Percentiles rank a stretch among this genome's conserved stretches.
These are phyloP conservation scores for Carpatolechia fugitivella DNA, from an alignment of 2,888 invertebrate species.

Conservation along the genomic window DNA sequence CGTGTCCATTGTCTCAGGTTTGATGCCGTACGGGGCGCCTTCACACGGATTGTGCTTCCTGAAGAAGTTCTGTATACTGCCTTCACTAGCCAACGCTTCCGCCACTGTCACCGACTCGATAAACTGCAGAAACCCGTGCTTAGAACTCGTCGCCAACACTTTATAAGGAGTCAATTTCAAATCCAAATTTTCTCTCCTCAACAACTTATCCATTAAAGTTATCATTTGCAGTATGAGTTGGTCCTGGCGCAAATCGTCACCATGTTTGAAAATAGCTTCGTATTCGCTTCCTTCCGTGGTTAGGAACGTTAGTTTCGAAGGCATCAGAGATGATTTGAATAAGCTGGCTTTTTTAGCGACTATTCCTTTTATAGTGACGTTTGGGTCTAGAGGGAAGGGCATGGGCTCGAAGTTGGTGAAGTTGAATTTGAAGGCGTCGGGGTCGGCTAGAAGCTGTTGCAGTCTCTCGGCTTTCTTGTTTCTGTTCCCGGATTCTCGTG, in stretches of 20 bases:
- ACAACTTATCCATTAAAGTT: constrained; percentile 96
- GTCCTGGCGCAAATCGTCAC: constrained; percentile 98
- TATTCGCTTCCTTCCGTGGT: constrained; percentile 91
- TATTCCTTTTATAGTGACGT: constrained; percentile 91
- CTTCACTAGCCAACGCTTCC: constrained; percentile 92
- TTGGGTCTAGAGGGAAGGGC: constrained; percentile 97
- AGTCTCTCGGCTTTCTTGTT: constrained; percentile 95
- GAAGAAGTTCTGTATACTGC: constrained; percentile 95
- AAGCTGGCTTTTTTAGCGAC: constrained; percentile 93
- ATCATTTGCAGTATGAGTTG: constrained; percentile 99
- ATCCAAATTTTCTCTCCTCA: constrained; percentile 96
- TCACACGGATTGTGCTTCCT: constrained; percentile 93
- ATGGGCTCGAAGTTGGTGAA: constrained; percentile 95
- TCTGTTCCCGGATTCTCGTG: constrained; percentile 93
- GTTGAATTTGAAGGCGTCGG: constrained; percentile 90
- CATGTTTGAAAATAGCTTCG: constrained; percentile 97
- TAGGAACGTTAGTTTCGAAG: constrained; percentile 92
- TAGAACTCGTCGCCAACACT: constrained; percentile 92
- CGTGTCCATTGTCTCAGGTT: constrained; percentile 97
- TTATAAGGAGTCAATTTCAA: constrained; percentile 96
- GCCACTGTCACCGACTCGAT: constrained; percentile 96
- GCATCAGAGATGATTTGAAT: constrained; percentile 98
- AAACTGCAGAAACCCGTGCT: constrained; percentile 97
- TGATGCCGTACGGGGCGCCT: constrained; percentile 92
- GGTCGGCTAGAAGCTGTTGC: constrained; percentile 89